phyloP scores from a whole-genome alignment of 2,797 vertebrate genomes.

The Enteromius viviparus region DNA sequence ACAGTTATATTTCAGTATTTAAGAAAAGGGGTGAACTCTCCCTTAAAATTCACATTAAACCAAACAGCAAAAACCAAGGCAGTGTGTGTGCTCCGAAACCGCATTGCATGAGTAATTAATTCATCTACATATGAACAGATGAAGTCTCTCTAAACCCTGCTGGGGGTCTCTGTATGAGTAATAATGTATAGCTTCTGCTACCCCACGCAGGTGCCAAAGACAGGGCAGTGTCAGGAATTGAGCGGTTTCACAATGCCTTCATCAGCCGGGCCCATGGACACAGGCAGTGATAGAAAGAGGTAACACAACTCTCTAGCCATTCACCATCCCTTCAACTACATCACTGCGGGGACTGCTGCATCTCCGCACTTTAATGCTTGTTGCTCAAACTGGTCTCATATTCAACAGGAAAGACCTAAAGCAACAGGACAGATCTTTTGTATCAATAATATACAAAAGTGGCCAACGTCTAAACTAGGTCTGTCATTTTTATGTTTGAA shows the following conservation, averaged over 20 bases:
- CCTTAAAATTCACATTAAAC: neutral
- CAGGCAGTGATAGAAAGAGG: constrained; percentile 52
- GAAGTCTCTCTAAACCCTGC: constrained; percentile 2
- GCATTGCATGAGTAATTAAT: neutral
- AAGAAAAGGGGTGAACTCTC: neutral
- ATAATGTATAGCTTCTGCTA: constrained; percentile 55
- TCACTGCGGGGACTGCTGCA: constrained; percentile 56
- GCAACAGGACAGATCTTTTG: neutral
- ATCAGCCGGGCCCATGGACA: constrained; percentile 32
- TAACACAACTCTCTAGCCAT: constrained; percentile 59
- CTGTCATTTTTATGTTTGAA: neutral
- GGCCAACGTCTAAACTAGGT: neutral
- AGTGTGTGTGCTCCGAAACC: neutral
- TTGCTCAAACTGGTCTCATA: constrained; percentile 33
- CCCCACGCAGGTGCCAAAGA: constrained; percentile 54
- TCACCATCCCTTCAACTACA: constrained; percentile 57
- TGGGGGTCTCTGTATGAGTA: constrained; percentile 46
- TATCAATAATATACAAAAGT: neutral
- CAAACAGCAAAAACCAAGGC: neutral
- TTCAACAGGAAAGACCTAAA: constrained; percentile 22
- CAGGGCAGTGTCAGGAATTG: constrained; percentile 32
- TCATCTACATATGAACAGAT: constrained; percentile 14
- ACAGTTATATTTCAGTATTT: neutral
- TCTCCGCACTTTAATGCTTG: constrained; percentile 46
- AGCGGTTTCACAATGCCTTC: constrained; percentile 48